Base-by-base conservation (phyloP, 1,140 invertebrate species). In the Chironomus striatipennis region DNA sequence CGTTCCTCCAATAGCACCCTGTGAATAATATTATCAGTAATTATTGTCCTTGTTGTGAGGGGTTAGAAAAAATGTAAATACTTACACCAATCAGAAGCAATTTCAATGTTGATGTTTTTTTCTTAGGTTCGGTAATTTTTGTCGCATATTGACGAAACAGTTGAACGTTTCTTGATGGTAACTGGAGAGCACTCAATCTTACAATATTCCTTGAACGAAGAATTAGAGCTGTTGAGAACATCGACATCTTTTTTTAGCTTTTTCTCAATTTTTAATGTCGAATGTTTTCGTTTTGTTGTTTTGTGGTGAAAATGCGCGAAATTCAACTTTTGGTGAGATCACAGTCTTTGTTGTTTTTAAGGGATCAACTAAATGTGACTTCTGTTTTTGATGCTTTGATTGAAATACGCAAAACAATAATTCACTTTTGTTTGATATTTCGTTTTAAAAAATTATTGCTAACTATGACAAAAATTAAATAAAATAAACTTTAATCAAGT, bases 101-200 rank as follows among this genome's bases (percentile, higher is more conserved):
- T 20, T 70, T 18, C 18, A 70, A 12, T 10, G 17, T 18, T 20
- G 20, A 70, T 18, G 65, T 70, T 70, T 70, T 70, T 21, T 70
- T 70, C 65, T 70, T 70, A 15, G 65, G 65, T 20, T 70, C 65
- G 2, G 47, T n/a, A 70, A 70, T 70, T 20, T 70, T 70, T 70
- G 65, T 70, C 2, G 65, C 65, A 70, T 21, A 18, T 7, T 21
- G n/a, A 20, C 65, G 65, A 15, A 70, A 15, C 9, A 70, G 6
- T 18, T 70, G n/a, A 5, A 9, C 7, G 20, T 70, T 70, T 18
- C 18, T 70, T 9, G 65, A 18, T 70, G n/a, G 65, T 20, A 70
- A 5, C 24, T 34, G 24, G 5, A 34, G 24, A 34, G 24, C 24
- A 34, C 24, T 34, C 24, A 34, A 34, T 34, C 24, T 34, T 5